Conservation (phyloP, 2,113 vertebrate species). For the Pogonocichla stellata region DNA sequence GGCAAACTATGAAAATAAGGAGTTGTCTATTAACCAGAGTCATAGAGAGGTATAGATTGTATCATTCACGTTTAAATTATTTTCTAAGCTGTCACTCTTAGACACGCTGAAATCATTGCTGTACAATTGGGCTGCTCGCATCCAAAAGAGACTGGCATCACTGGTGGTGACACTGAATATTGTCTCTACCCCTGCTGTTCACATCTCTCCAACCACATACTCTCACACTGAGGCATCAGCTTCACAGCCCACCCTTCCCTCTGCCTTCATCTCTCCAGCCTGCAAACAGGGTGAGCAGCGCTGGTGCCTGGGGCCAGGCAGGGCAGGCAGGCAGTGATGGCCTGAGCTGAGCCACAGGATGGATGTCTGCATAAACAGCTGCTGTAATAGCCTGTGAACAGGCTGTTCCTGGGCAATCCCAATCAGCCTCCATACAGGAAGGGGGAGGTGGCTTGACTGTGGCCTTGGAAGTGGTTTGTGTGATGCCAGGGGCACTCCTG, state of each 20-base stretch:
- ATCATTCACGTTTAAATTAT: background rate
- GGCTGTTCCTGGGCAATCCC: background rate
- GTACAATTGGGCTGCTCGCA: background rate
- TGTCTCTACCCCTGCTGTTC: background rate
- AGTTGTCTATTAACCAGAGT: background rate
- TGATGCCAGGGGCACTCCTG: background rate
- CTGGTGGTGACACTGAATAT: background rate
- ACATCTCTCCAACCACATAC: background rate
- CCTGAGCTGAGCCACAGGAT: background rate
- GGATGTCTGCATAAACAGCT: background rate
- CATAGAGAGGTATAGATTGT: background rate
- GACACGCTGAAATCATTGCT: background rate
- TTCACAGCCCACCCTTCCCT: background rate
- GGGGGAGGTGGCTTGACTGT: background rate
- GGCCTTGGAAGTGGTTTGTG: slow-evolving; percentile 10
- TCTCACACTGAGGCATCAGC: background rate
- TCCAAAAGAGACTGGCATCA: background rate
- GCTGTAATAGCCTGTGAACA: background rate
- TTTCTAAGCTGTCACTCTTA: background rate
- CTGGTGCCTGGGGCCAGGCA: fast-evolving
- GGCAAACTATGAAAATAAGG: background rate
- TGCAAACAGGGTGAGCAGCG: background rate
- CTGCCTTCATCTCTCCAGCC: background rate
- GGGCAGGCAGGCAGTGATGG: background rate
- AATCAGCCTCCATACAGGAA: background rate